Conservation (phyloP, 2,113 vertebrate species). For the Colistium nudipinnis region DNA sequence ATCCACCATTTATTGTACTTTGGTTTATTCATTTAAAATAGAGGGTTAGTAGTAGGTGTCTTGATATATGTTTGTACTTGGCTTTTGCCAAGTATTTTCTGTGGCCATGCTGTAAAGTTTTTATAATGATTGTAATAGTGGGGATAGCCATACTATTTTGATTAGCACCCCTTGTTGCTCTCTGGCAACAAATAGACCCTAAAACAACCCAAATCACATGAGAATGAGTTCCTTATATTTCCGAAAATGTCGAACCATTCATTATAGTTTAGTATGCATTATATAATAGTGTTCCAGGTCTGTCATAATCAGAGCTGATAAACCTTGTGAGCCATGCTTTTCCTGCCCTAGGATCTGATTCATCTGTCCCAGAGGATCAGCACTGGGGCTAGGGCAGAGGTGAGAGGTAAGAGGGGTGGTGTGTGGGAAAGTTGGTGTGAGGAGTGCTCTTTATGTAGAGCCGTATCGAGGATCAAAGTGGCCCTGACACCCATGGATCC, state of each 20-base stretch:
- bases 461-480: slow-evolving; percentile 82
- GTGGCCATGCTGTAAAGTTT: background rate
- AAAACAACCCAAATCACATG: no score
- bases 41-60: background rate
- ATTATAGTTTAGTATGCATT: slow-evolving; percentile 26
- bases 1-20: background rate
- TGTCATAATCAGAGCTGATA: slow-evolving; percentile 23
- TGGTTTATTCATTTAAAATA: background rate
- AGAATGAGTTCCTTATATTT: background rate
- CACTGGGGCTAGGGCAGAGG: slow-evolving; percentile 31
- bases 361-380: slow-evolving; percentile 70
- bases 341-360: slow-evolving; percentile 52
- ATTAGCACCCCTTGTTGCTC: background rate
- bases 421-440: slow-evolving; percentile 16
- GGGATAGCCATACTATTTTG: background rate
- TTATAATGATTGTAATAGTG: background rate
- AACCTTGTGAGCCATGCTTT: slow-evolving; percentile 38
- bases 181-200: background rate
- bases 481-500: slow-evolving; percentile 59
- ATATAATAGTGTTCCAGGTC: slow-evolving; percentile 25
- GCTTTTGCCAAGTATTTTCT: background rate
- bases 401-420: background rate
- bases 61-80: background rate
- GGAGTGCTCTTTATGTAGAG: slow-evolving; percentile 59
- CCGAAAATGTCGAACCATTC: slow-evolving; percentile 2